Percentiles rank a stretch among this genome's conserved stretches.
Conservation (phyloP, 2,797 vertebrate genomes). For the Rhyacichthys aspro region DNA sequence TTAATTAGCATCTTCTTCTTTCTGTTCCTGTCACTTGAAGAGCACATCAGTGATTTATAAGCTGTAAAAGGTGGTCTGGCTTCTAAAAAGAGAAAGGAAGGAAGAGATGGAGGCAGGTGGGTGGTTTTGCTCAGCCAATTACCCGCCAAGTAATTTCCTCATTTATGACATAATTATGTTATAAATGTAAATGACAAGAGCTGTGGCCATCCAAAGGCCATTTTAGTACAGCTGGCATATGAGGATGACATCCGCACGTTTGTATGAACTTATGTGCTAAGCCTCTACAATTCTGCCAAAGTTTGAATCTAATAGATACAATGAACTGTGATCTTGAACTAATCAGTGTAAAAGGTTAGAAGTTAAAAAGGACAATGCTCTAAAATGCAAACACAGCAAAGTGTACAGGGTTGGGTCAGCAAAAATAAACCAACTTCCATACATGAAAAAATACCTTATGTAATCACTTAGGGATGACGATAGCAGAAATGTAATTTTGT, state of each 20-base stretch:
- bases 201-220: constrained; percentile 19
- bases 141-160: constrained; percentile 54
- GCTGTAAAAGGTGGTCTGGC: constrained; percentile 8
- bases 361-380: background rate
- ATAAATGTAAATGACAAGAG: constrained; percentile 47
- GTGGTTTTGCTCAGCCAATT: constrained; percentile 44
- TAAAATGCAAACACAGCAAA: background rate
- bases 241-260: constrained; percentile 8
- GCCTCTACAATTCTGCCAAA: background rate
- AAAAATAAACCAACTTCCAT: constrained; percentile 7
- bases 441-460: constrained; percentile 12
- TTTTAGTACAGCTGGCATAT: background rate
- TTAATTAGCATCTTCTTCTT: background rate
- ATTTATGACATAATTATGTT: constrained; percentile 59
- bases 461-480: constrained; percentile 29
- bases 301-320: constrained; percentile 4
- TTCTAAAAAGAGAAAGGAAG: constrained; percentile 5
- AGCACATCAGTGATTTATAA: constrained; percentile 1
- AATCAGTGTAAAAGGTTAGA: background rate
- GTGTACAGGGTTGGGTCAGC: constrained; percentile 5
- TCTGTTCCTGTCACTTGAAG: constrained; percentile 2
- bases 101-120: constrained; percentile 47
- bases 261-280: no score
- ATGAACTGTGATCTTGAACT: background rate
- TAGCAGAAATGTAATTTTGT: constrained; percentile 10